A percentile compares a stretch with the other conserved stretches of the same genome.
Evolutionary conservation across 2,888 invertebrate species (phyloP).

Genomic region (Parasteatoda lunata): DNA sequence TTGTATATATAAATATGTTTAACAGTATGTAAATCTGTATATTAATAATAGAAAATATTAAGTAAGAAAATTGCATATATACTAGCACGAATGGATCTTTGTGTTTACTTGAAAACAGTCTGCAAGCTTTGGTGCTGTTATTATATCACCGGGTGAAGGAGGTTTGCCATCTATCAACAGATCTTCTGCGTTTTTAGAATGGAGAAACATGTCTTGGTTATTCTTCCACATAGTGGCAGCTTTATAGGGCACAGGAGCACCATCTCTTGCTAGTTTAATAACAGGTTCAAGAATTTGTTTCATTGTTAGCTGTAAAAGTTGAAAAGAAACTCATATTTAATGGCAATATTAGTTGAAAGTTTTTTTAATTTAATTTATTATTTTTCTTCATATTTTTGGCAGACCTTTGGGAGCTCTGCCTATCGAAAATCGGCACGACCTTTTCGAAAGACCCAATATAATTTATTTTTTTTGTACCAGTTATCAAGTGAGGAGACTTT

Average conservation of each 20-base stretch:
- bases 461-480: too few species aligned
- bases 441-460: too few species aligned
- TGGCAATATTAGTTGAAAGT: not conserved
- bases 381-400: too few species aligned
- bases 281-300: conserved; percentile 73
- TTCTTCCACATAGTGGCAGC: conserved; percentile 71
- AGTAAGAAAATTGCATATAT: too few species aligned
- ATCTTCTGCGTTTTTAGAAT: conserved; percentile 71
- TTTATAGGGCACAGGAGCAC: conserved; percentile 73
- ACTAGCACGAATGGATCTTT: not conserved
- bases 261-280: conserved; percentile 73
- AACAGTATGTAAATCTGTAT: too few species aligned
- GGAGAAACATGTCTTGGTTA: not conserved
- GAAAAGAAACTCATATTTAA: not conserved
- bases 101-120: conserved; percentile 46
- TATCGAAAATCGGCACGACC: too few species aligned
- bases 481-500: too few species aligned
- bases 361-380: not conserved
- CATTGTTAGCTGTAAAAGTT: conserved; percentile 71
- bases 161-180: conserved; percentile 73
- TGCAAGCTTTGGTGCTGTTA: conserved; percentile 70
- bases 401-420: too few species aligned
- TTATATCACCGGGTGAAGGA: conserved; percentile 74
- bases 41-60: too few species aligned
- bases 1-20: too few species aligned